Conservation (phyloP, 1,140 invertebrate genomes). For the Ceratitis capitata region DNA sequence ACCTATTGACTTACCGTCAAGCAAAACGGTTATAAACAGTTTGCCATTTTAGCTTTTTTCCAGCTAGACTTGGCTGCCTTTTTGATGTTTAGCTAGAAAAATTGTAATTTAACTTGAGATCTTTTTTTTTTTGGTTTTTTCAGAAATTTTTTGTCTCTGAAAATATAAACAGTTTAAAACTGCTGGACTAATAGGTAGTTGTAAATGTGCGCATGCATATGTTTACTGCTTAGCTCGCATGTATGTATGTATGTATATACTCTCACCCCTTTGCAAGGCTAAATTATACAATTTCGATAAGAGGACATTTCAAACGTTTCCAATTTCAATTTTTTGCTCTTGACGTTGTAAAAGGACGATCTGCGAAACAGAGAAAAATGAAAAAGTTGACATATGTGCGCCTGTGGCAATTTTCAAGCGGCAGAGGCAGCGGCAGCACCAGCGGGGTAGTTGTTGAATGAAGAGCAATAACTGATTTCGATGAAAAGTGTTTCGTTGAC, state of each 20-base stretch:
- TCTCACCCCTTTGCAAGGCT: background rate
- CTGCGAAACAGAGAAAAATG: constrained; percentile 38
- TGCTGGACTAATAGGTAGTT: no score
- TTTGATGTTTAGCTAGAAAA: no score
- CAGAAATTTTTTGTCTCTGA: no score
- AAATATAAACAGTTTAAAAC: no score
- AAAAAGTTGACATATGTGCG: constrained; percentile 65
- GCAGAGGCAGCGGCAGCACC: constrained; percentile 49
- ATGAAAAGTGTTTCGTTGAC: constrained; percentile 54
- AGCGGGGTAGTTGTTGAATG: background rate
- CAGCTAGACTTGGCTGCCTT: no score
- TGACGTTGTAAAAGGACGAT: constrained; percentile 47
- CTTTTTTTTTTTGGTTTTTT: no score
- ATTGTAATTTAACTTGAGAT: no score
- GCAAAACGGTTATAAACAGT: no score
- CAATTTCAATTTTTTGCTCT: constrained; percentile 60
- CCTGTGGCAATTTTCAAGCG: constrained; percentile 60
- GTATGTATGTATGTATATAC: background rate
- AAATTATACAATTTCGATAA: constrained; percentile 65
- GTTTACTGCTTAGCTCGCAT: no score
- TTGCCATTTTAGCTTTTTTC: no score
- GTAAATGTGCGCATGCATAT: background rate
- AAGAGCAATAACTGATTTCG: constrained; percentile 60
- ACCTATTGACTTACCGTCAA: no score
- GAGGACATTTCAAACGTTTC: constrained; percentile 64